Evolutionary conservation across 2,888 invertebrate genomes (phyloP).

Genomic region (Rhimphoctona megacephalus): DNA sequence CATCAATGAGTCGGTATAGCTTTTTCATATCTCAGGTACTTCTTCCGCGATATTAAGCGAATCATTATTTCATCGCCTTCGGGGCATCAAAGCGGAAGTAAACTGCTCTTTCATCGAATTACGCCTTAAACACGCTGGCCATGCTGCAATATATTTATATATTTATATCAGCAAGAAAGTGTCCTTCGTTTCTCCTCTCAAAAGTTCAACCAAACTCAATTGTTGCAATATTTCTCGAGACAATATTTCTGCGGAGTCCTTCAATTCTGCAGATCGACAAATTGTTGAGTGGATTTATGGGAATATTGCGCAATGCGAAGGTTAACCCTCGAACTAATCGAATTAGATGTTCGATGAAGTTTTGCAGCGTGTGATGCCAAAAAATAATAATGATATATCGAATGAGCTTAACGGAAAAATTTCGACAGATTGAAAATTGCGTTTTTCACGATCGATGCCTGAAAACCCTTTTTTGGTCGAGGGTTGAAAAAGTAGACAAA

Average conservation of each 20-base stretch:
- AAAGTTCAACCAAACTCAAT: slow-evolving; percentile 36
- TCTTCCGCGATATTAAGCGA: slow-evolving; percentile 39
- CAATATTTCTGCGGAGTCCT: not conserved
- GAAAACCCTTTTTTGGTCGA: not conserved
- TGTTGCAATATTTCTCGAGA: slow-evolving; percentile 4
- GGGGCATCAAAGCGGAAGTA: slow-evolving; percentile 78
- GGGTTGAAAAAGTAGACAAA: not conserved
- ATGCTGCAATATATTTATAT: slow-evolving; percentile 4
- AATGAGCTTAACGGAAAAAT: not conserved
- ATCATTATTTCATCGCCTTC: slow-evolving; percentile 53
- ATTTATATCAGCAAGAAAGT: not conserved
- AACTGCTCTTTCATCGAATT: slow-evolving; percentile 67
- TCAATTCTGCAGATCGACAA: slow-evolving; percentile 28
- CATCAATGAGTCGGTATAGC: slow-evolving; percentile 28
- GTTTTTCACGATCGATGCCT: not conserved
- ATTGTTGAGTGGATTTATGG: slow-evolving; percentile 48
- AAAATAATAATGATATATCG: not conserved
- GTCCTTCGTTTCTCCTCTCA: slow-evolving; percentile 1
- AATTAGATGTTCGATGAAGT: not conserved
- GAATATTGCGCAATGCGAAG: slow-evolving; percentile 12
- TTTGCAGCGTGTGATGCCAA: not conserved
- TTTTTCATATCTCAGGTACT: slow-evolving; percentile 34
- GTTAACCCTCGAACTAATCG: slow-evolving; percentile 5
- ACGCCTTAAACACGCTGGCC: slow-evolving; percentile 17
- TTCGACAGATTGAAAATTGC: not conserved